phyloP scores from a whole-genome alignment of 2,888 invertebrate genomes.

The Elegia similella region DNA sequence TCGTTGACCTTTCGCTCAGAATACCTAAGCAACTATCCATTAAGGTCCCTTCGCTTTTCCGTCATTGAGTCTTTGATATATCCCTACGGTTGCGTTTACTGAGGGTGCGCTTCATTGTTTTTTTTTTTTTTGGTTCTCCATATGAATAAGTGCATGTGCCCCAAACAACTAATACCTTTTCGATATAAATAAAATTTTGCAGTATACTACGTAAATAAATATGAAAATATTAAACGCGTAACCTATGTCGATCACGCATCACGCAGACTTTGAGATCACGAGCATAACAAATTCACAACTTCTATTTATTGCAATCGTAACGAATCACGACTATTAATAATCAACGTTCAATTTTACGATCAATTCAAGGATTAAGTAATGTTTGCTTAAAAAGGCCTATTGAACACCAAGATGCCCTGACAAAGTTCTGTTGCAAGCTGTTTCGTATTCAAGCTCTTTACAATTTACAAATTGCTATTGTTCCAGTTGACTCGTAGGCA shows the following conservation, averaged over 20 bases:
- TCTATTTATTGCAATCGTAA: constrained; percentile 7
- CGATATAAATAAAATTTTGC: no score
- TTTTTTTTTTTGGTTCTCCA: no score
- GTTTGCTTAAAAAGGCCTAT: constrained; percentile 7
- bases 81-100: no score
- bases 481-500: constrained; percentile 17
- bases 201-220: not conserved
- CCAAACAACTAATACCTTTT: no score
- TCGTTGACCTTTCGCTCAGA: no score
- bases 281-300: not conserved
- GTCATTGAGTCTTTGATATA: no score
- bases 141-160: no score
- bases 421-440: constrained; percentile 1
- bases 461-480: constrained; percentile 13
- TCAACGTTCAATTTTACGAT: not conserved
- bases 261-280: not conserved
- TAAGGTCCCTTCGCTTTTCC: no score
- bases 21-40: no score
- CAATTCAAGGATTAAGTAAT: not conserved
- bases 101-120: no score
- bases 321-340: constrained; percentile 11
- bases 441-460: constrained; percentile 8
- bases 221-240: not conserved
- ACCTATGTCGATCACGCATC: constrained; percentile 1
- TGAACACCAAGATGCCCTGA: not conserved